These are phyloP conservation scores for Torymus texanus DNA, from an alignment of 2,888 invertebrate genomes.

Conservation along the genomic window DNA sequence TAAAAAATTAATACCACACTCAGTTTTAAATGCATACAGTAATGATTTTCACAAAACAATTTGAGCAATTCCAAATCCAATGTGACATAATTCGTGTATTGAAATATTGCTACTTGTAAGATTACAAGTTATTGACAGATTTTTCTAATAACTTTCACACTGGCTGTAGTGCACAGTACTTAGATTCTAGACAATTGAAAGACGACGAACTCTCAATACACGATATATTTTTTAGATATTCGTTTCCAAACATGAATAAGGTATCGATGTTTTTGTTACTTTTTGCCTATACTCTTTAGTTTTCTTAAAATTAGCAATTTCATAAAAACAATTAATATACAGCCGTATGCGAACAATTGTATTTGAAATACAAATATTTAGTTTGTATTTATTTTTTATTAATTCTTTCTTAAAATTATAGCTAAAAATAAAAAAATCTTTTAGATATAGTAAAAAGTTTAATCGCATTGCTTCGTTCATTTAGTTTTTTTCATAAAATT, in stretches of 20 bases:
- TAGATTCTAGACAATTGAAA: constrained; percentile 42
- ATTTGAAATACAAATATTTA: background rate
- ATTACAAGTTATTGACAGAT: constrained; percentile 43
- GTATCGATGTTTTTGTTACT: constrained; percentile 8
- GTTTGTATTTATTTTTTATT: background rate
- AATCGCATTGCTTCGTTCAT: background rate
- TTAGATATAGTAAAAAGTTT: constrained; percentile 10
- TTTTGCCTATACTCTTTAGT: background rate
- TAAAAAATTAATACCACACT: constrained; percentile 43
- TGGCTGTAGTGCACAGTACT: constrained; percentile 31
- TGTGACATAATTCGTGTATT: constrained; percentile 15
- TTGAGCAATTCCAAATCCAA: constrained; percentile 2
- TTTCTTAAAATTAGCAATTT: constrained; percentile 16
- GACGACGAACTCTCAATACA: constrained; percentile 34
- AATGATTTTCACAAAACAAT: constrained; percentile 1
- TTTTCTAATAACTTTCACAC: constrained; percentile 32
- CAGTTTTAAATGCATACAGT: constrained; percentile 26
- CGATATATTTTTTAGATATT: constrained; percentile 16
- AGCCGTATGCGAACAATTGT: background rate
- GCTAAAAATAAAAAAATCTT: constrained; percentile 6
- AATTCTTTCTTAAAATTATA: background rate
- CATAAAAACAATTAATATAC: background rate
- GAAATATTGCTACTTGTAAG: constrained; percentile 43
- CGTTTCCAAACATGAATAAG: constrained; percentile 10
- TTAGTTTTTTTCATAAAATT: constrained; percentile 30